Base-by-base conservation (phyloP, 1,140 invertebrate species). In the Apis florea region DNA sequence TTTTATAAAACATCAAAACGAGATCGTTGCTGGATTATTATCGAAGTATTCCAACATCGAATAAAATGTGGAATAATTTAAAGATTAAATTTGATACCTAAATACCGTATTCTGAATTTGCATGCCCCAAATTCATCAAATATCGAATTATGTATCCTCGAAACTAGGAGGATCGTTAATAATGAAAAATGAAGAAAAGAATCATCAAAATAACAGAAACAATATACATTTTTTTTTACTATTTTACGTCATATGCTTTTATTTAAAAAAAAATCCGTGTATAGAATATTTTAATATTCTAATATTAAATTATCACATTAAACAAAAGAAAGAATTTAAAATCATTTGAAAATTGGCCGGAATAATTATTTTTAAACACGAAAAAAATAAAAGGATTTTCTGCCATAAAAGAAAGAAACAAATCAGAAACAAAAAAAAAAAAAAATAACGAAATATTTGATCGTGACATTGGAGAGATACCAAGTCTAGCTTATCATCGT, bases 381-480 rank as follows among this genome's bases (percentile, higher is more conserved):
- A 31, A 10, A 63, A 26, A 19, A 15, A 26, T 31, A 40, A 64
- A 4, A 9, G 0, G 21, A 13, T 10, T 64, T 40, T 1, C 5
- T 61, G 6, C 1, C 10, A 11, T 11, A 13, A 71, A 54, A 11
- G 8, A 21, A 10, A 40, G 31, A 15, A 49, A 49, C 5, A 19
- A 17, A 73, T 19, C 15, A 5, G 15, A 49, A n/a, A n/a, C n/a
- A n/a, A n/a, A n/a, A n/a, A n/a, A n/a, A n/a, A 49, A 5, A 61
- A 54, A 51, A 56, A 17, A 12, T 49, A n/a, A 51, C 21, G 21
- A 59, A 9, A 51, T 17, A 24, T 26, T 58, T 58, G 79, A 58
- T 61, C 71, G 40, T 75, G 63, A 56, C 61, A 51, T 26, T 31
- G 21, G 17, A 11, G 21, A 66, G n/a, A 49, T 64, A 74, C 64